Conservation (phyloP, 2,113 vertebrate genomes). For the Beaufortia kweichowensis region DNA sequence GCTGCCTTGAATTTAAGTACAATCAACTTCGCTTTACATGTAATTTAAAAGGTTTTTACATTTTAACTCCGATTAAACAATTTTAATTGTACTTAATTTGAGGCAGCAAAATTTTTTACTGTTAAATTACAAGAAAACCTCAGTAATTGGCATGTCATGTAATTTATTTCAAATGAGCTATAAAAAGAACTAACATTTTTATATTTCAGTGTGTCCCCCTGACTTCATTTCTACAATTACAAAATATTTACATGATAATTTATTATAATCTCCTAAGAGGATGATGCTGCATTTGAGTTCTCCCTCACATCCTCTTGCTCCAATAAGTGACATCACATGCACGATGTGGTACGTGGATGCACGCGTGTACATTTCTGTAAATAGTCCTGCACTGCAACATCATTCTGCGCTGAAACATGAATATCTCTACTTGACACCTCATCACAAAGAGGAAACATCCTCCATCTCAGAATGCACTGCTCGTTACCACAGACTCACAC, state of each 20-base stretch:
- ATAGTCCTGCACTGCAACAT: slow-evolving; percentile 19
- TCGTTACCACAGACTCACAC: background rate
- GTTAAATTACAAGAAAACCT: no score
- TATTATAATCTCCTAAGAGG: slow-evolving; percentile 11
- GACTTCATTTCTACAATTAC: background rate
- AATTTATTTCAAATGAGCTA: no score
- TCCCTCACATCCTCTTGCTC: background rate
- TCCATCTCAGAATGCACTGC: slow-evolving; percentile 16
- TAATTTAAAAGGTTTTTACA: no score
- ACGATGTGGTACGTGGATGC: background rate
- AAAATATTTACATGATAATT: slow-evolving; percentile 20
- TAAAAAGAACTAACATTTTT: no score
- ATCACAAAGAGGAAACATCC: slow-evolving; percentile 15
- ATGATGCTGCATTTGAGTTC: background rate
- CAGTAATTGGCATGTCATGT: no score
- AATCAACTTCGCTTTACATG: no score
- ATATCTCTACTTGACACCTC: slow-evolving; percentile 12
- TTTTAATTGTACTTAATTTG: no score
- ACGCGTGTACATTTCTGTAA: slow-evolving; percentile 6
- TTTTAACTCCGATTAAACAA: no score
- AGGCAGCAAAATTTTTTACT: no score
- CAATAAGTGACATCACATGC: slow-evolving; percentile 18
- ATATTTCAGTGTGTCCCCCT: background rate
- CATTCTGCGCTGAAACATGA: background rate
- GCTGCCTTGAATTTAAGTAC: no score